A percentile compares a stretch with the other conserved stretches of the same genome.
Conservation (phyloP, 2,888 invertebrate species). For the Cetonia aurata region DNA sequence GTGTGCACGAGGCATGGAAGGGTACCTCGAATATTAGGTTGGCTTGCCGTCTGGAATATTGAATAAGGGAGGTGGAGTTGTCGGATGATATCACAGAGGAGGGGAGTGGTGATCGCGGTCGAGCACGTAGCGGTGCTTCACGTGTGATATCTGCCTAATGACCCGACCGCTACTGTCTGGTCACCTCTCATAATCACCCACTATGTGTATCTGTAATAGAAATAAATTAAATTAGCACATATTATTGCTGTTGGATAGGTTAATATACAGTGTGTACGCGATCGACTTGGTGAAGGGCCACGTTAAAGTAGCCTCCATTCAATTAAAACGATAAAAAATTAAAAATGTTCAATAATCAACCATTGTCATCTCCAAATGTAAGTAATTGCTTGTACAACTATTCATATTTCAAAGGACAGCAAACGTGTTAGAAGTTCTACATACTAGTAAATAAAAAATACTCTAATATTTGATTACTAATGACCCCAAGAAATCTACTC, state of each 20-base stretch:
- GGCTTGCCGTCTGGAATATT: constrained; percentile 41
- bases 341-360: too few relatives aligned
- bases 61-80: constrained; percentile 42
- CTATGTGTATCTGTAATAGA: constrained; percentile 61
- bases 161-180: constrained; percentile 57
- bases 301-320: too few relatives aligned
- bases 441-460: too few relatives aligned
- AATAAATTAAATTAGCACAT: constrained; percentile 6
- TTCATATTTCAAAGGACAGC: too few relatives aligned
- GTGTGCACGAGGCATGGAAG: constrained; percentile 17
- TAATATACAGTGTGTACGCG: too few relatives aligned
- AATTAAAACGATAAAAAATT: too few relatives aligned
- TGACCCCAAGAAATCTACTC: too few relatives aligned
- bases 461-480: too few relatives aligned
- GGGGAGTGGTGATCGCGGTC: constrained; percentile 57
- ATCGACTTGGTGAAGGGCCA: too few relatives aligned
- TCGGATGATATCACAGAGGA: constrained; percentile 58
- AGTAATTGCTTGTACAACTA: too few relatives aligned
- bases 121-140: constrained; percentile 57
- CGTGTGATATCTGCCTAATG: constrained; percentile 52
- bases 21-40: constrained; percentile 14
- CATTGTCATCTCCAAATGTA: too few relatives aligned
- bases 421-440: too few relatives aligned
- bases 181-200: constrained; percentile 62
- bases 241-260: not conserved